These are phyloP conservation scores for Zophobas atratus DNA, from an alignment of 1,140 invertebrate species.

Conservation along the genomic window DNA sequence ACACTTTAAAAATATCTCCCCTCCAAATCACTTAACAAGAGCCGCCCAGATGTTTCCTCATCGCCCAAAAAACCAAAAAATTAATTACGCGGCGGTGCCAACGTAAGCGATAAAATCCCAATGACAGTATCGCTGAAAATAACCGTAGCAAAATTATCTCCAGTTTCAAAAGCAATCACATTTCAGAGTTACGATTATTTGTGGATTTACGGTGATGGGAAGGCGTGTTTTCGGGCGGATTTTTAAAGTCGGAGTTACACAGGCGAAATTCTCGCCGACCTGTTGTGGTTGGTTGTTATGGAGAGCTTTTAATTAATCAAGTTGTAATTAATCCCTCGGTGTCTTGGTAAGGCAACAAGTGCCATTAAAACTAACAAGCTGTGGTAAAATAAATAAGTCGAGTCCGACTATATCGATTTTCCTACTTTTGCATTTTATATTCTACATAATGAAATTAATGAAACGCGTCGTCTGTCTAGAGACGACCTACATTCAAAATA, in stretches of 20 bases:
- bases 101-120: not conserved
- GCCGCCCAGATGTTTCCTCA: not conserved
- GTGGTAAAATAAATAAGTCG: not conserved
- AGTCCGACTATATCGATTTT: not conserved
- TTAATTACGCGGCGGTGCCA: not conserved
- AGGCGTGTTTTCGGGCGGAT: not conserved
- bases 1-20: not conserved
- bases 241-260: not conserved
- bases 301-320: not conserved
- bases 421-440: too few relatives aligned
- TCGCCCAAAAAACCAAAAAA: not conserved
- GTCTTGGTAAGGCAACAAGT: not conserved
- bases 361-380: not conserved
- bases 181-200: not conserved
- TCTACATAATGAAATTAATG: too few relatives aligned
- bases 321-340: not conserved
- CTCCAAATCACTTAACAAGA: not conserved
- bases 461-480: not conserved
- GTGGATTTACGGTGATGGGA: not conserved
- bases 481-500: slow-evolving; percentile 11
- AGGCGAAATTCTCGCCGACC: not conserved
- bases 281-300: not conserved
- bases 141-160: not conserved
- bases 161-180: not conserved
- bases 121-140: not conserved